Evolutionary conservation across 2,113 vertebrate species (phyloP), one percentile per base, ranked within the genome.

Genomic region (Psittacara wagleri): DNA sequence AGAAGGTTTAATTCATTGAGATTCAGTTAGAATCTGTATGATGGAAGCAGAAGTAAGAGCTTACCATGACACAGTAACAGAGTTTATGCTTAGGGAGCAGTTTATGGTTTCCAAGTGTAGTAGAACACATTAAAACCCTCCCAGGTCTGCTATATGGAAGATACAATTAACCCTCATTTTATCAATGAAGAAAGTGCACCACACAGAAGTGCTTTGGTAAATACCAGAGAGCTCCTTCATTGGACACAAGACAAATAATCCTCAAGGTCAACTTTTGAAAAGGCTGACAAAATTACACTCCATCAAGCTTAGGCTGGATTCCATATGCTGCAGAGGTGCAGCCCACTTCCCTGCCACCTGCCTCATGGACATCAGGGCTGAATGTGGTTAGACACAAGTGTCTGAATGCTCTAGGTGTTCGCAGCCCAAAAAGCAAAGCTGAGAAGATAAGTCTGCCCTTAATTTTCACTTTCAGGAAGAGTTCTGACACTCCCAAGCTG

Each of bases 261-360:
- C n/a, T 49, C 72, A 80, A 80, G 59, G 67, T 31, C n/a, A 35
- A 2, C 2, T 4, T 76, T 80, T 37, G 49, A 31, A 57, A 69
- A 77, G 49, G 24, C 54, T 86, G 75, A 14, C 44, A 72, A 48
- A 37, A 43, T n/a, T 6, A 28, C 69, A 46, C 35, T 74, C 14
- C 73, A 27, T 18, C 43, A 44, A 46, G 48, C 17, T 85, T 2
- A 39, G 62, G 25, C 24, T 48, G 27, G n/a, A 73, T 15, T 52
- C 29, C 37, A 4, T 1, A 0, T 0, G 3, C 28, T 0, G 4
- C 31, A 27, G 55, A 51, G 13, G 22, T 18, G n/a, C 73, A 64
- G 54, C 17, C 29, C 54, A 5, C 27, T 5, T 14, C 9, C 35
- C 41, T 69, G 35, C 23, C 35, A 49, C 4, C 57, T 59, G 33